Conservation (phyloP, 2,797 vertebrate genomes). For the Telmatherina bonti region DNA sequence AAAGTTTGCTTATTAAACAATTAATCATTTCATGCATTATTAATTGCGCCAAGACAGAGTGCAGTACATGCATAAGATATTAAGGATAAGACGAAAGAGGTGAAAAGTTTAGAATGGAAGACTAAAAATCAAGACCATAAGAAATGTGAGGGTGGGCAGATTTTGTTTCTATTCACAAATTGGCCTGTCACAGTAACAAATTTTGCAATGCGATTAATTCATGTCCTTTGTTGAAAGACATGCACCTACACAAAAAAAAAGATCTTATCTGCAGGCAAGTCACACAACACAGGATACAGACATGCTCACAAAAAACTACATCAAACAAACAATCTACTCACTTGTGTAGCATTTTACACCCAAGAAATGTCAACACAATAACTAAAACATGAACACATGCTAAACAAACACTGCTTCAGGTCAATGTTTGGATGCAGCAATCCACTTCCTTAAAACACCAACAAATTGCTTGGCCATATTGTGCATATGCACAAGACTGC, state of each 20-base stretch:
- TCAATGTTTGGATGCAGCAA: slow-evolving; percentile 3
- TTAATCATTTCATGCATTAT: slow-evolving; percentile 4
- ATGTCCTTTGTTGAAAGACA: not conserved
- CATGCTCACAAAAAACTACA: slow-evolving; percentile 6
- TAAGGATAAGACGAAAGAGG: not conserved
- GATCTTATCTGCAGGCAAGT: not conserved
- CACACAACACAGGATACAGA: not conserved
- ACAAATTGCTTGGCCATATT: not conserved
- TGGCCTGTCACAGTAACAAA: too few species aligned
- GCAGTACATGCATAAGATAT: not conserved
- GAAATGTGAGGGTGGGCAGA: not conserved
- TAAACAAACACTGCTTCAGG: slow-evolving; percentile 1
- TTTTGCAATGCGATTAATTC: too few species aligned
- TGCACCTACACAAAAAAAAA: not conserved
- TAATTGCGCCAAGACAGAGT: not conserved
- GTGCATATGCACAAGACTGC: not conserved
- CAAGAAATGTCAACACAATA: slow-evolving; percentile 29
- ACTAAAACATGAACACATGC: slow-evolving; percentile 35
- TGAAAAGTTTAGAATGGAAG: not conserved
- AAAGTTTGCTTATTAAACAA: slow-evolving; percentile 15
- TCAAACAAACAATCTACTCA: slow-evolving; percentile 26
- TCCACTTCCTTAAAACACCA: not conserved
- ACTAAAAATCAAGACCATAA: too few species aligned
- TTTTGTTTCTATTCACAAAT: not conserved
- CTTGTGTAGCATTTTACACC: not conserved